A percentile compares a stretch with the other conserved stretches of the same genome.
Conservation (phyloP, 2,888 invertebrate species). For the Augochlorella aurata region DNA sequence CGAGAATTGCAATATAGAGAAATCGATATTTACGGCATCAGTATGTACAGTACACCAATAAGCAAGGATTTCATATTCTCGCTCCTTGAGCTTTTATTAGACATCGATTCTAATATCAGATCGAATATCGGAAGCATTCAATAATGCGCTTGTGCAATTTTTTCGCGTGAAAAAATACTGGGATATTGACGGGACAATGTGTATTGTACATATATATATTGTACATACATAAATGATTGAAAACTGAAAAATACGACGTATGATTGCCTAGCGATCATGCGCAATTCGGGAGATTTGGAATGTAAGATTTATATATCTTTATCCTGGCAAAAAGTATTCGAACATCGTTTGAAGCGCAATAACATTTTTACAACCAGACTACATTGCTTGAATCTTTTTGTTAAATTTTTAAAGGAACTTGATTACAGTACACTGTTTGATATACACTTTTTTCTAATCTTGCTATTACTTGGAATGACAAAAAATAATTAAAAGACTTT, state of each 20-base stretch:
- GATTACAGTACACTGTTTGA: too few species aligned
- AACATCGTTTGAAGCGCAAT: too few species aligned
- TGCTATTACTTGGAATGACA: too few species aligned
- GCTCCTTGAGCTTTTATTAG: constrained; percentile 19
- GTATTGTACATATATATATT: too few species aligned
- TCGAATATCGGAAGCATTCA: constrained; percentile 15
- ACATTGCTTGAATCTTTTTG: too few species aligned
- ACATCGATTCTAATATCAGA: constrained; percentile 21
- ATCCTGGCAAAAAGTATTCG: too few species aligned
- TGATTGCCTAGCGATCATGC: neutral
- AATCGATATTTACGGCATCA: constrained; percentile 8
- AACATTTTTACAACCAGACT: too few species aligned
- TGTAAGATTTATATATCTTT: neutral
- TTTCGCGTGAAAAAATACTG: neutral
- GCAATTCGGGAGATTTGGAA: neutral
- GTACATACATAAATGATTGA: neutral
- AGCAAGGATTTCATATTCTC: constrained; percentile 11
- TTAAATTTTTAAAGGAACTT: too few species aligned
- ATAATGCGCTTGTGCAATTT: neutral
- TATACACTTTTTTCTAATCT: too few species aligned
- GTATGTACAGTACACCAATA: neutral
- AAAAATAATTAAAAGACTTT: too few species aligned
- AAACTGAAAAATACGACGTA: neutral
- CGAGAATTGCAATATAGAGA: constrained; percentile 9
- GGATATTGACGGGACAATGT: neutral